Evolutionary conservation across 2,888 invertebrate species (phyloP), one percentile per base, ranked within the genome.

Genomic region (Hybos culiciformis): DNA sequence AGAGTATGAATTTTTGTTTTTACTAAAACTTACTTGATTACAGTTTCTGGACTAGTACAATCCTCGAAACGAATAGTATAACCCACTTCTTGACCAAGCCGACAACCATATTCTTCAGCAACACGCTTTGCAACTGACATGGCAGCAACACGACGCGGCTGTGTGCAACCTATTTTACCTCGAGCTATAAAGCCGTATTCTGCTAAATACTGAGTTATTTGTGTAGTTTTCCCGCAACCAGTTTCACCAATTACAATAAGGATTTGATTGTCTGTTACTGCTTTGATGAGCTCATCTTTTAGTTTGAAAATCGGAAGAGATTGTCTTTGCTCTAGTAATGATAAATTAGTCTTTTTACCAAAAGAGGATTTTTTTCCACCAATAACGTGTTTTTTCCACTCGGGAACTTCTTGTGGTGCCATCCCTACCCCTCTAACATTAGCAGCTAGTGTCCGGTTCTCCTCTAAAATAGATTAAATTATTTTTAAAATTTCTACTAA

Each of bases 41-140:
- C 79, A 0, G 98, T 99, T 67, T 98, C 97, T 0, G 88, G 84
- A 53, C 92, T 88, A 12, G 97, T 97, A 58, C 97, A 97, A 66
- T 99, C 98, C 62, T 98, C 98, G 60, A 99, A 99, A 62, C 98
- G 93, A 56, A 98, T 99, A 2, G 97, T 97, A 60, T 99, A 99
- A 2, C 98, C 98, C n/a, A 96, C 91, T 70, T 96, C 94, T 65
- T 96, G 93, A 0, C 98, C 98, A 15, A 99, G 71, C 19, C 94
- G 75, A 62, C 96, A 96, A 43, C 97, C 98, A 67, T 87, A 97
- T 70, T 98, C 97, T 70, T 98, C 97, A 0, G 96, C 85, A 0
- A 98, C 97, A 46, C 97, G 71, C 65, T 97, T 97, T n/a, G 97
- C 97, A 0, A 98, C 97, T 0, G 93, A 93, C 93, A 96, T 96